Evolutionary conservation across 2,888 invertebrate genomes (phyloP).

Genomic region (Calephelis perditalis): DNA sequence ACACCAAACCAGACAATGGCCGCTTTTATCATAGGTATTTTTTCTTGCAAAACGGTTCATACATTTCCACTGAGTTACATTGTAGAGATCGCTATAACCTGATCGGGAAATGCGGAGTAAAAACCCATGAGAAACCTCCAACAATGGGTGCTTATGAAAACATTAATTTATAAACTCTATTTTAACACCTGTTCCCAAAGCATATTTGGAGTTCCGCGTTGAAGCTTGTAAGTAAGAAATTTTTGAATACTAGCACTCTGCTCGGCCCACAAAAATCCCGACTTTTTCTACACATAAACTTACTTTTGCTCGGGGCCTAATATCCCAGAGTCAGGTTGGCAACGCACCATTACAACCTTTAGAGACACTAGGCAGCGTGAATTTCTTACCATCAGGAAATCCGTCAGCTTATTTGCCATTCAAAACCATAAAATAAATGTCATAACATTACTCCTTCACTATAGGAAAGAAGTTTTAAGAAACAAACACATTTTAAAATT

Average conservation of each 20-base stretch:
- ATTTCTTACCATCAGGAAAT: too few species aligned
- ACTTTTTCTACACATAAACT: too few species aligned
- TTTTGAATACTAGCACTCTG: conserved; percentile 6
- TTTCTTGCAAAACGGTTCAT: not conserved
- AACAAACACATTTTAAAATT: too few species aligned
- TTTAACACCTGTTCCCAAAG: not conserved
- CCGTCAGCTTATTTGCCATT: too few species aligned
- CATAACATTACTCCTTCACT: too few species aligned
- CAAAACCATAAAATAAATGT: too few species aligned
- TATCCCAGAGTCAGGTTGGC: too few species aligned
- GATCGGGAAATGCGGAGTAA: conserved; percentile 1
- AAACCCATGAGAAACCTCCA: conserved; percentile 8
- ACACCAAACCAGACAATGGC: not conserved
- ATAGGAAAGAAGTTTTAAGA: too few species aligned
- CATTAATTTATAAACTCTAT: conserved; percentile 2
- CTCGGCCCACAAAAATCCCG: too few species aligned
- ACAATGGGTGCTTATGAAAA: conserved; percentile 8
- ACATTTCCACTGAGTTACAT: conserved; percentile 1
- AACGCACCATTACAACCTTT: too few species aligned
- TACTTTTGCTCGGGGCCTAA: too few species aligned
- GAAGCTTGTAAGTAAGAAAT: not conserved
- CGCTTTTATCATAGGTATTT: conserved; percentile 1
- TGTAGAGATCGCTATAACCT: not conserved
- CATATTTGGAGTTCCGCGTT: not conserved
- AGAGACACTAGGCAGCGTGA: too few species aligned